Percentiles rank a stretch among this genome's conserved stretches.
These are phyloP conservation scores for Cephus cinctus DNA, from an alignment of 1,140 invertebrate species.

Conservation along the genomic window DNA sequence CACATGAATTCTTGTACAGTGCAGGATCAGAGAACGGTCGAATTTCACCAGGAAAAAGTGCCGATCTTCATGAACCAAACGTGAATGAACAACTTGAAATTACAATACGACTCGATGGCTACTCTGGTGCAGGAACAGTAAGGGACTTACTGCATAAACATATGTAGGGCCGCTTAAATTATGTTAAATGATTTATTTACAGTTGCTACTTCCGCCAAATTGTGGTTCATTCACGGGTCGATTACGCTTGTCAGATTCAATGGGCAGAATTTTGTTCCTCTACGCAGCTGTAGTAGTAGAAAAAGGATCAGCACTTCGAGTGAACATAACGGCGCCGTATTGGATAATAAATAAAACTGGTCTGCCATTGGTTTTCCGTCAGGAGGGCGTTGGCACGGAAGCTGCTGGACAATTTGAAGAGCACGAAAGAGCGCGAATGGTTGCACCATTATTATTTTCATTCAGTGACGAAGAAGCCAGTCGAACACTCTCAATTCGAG, in stretches of 20 bases:
- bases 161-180: slow-evolving; percentile 21
- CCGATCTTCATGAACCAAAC: slow-evolving; percentile 53
- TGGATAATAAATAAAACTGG: slow-evolving; percentile 97
- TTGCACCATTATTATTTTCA: slow-evolving; percentile 91
- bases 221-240: slow-evolving; percentile 53
- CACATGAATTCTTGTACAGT: slow-evolving; percentile 69
- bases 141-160: slow-evolving; percentile 22
- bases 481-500: slow-evolving; percentile 59
- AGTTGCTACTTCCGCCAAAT: slow-evolving; percentile 50
- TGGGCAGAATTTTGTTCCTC: slow-evolving; percentile 72
- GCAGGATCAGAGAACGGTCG: slow-evolving; percentile 58
- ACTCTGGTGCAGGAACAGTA: slow-evolving; percentile 67
- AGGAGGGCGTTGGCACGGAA: slow-evolving; percentile 78
- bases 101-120: slow-evolving; percentile 78
- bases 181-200: slow-evolving; percentile 13
- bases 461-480: slow-evolving; percentile 86
- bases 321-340: slow-evolving; percentile 82
- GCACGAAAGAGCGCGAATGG: slow-evolving; percentile 89
- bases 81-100: slow-evolving; percentile 70
- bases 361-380: slow-evolving; percentile 89
- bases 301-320: slow-evolving; percentile 59
- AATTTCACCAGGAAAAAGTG: slow-evolving; percentile 64
- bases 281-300: slow-evolving; percentile 63
- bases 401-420: slow-evolving; percentile 93
- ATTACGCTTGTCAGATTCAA: slow-evolving; percentile 69